Evolutionary conservation across 2,113 vertebrate genomes (phyloP).

Genomic region (Apodemus speciosus): DNA sequence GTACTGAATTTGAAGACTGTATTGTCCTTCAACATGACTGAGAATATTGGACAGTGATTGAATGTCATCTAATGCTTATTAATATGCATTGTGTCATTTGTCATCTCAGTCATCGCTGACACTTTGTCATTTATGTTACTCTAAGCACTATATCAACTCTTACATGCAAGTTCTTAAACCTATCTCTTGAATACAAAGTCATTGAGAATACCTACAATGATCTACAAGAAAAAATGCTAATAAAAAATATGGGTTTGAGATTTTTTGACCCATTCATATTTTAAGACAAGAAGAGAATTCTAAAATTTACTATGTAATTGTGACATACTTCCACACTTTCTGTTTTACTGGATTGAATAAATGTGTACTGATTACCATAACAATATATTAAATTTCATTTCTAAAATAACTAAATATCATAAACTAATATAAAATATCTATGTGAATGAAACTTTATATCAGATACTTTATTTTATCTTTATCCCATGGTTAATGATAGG

Average conservation of each 20-base stretch:
- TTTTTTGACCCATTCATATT: constrained; percentile 21
- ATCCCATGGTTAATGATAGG: neutral
- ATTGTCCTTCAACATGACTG: constrained; percentile 75
- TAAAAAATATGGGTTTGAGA: neutral
- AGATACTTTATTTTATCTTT: neutral
- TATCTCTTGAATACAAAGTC: constrained; percentile 50
- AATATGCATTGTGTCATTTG: constrained; percentile 84
- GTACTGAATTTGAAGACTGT: constrained; percentile 64
- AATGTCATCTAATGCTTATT: constrained; percentile 77
- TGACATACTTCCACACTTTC: neutral
- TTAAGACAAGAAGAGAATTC: constrained; percentile 17
- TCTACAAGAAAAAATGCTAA: neutral
- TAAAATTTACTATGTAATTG: neutral
- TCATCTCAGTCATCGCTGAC: constrained; percentile 82
- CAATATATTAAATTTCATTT: neutral
- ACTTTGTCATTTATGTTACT: constrained; percentile 82
- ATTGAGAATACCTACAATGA: constrained; percentile 28
- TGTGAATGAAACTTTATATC: neutral
- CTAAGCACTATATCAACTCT: constrained; percentile 70
- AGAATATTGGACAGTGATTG: constrained; percentile 82
- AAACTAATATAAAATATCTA: neutral
- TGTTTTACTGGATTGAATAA: constrained; percentile 8
- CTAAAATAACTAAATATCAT: constrained; percentile 11
- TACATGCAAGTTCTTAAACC: constrained; percentile 62
- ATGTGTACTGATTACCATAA: neutral